Evolutionary conservation across 30 jellyfish, hydroid and myxozoan genomes (phyloP).

Genomic region (Aurelia sp.): DNA sequence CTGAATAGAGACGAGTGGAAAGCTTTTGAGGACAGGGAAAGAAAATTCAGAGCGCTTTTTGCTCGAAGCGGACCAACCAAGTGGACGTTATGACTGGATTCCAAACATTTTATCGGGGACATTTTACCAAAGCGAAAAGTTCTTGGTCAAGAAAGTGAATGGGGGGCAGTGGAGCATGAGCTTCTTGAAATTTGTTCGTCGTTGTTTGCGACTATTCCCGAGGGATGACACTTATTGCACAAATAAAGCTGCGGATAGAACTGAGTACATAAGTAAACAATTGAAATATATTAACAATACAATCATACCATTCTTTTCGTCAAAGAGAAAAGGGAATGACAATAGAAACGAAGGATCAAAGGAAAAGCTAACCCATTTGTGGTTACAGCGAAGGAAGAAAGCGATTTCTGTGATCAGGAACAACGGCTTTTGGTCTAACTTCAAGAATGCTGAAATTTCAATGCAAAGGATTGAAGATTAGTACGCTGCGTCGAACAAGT

Average conservation of each 20-base stretch:
- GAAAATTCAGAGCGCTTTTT: slow-evolving; percentile 11
- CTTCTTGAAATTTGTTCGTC: slow-evolving; percentile 18
- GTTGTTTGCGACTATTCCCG: slow-evolving; percentile 34
- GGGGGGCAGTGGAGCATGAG: slow-evolving; percentile 37
- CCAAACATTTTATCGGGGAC: slow-evolving; percentile 24
- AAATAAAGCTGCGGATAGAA: slow-evolving; percentile 13
- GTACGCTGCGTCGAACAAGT: too few species aligned
- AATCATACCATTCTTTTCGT: too few species aligned
- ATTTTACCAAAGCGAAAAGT: slow-evolving; percentile 26
- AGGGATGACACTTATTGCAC: slow-evolving; percentile 15
- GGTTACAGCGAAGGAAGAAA: too few species aligned
- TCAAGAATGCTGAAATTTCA: too few species aligned
- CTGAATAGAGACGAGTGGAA: slow-evolving; percentile 21
- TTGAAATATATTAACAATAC: too few species aligned
- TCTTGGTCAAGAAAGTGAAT: slow-evolving; percentile 16
- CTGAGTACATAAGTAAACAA: slow-evolving; percentile 16
- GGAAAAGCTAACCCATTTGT: too few species aligned
- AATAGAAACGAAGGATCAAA: too few species aligned
- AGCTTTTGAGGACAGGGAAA: slow-evolving; percentile 16
- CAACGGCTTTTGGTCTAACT: too few species aligned
- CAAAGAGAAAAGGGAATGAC: too few species aligned
- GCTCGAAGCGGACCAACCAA: slow-evolving; percentile 17
- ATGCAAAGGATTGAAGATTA: too few species aligned
- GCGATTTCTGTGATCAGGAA: too few species aligned
- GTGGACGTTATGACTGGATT: background rate